These are phyloP conservation scores for Lithophane leautieri DNA, from an alignment of 2,888 invertebrate genomes.

Conservation along the genomic window DNA sequence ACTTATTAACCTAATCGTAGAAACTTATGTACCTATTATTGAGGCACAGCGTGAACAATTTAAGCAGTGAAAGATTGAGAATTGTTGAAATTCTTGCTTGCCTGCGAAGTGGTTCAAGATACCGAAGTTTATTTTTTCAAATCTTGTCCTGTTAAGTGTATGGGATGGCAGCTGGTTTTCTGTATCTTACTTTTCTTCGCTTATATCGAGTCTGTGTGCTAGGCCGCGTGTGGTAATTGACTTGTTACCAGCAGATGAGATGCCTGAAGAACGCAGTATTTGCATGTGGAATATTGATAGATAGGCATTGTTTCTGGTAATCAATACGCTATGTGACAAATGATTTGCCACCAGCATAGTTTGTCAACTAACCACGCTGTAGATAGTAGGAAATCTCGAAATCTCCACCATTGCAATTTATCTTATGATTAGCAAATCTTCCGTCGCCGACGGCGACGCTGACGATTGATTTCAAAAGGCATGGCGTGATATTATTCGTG, in stretches of 20 bases:
- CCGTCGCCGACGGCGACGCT: background rate
- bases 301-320: background rate
- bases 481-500: conserved; percentile 18
- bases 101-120: too few relatives aligned
- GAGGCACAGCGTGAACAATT: background rate
- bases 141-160: background rate
- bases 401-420: background rate
- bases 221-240: conserved; percentile 52
- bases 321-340: background rate
- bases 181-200: background rate
- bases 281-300: conserved; percentile 10
- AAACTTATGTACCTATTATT: background rate
- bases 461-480: conserved; percentile 8
- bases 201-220: conserved; percentile 46
- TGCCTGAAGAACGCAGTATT: conserved; percentile 20
- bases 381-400: too few relatives aligned
- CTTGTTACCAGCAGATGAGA: conserved; percentile 35
- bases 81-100: background rate
- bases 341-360: too few relatives aligned
- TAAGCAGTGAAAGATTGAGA: background rate
- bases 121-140: background rate
- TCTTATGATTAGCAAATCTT: background rate
- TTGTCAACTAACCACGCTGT: background rate
- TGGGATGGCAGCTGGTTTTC: conserved; percentile 7
- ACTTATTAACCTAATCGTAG: background rate